A percentile compares a stretch with the other conserved stretches of the same genome.
These are phyloP conservation scores for Drosophila tsacasi DNA, from an alignment of 1,140 invertebrate species.

Conservation along the genomic window DNA sequence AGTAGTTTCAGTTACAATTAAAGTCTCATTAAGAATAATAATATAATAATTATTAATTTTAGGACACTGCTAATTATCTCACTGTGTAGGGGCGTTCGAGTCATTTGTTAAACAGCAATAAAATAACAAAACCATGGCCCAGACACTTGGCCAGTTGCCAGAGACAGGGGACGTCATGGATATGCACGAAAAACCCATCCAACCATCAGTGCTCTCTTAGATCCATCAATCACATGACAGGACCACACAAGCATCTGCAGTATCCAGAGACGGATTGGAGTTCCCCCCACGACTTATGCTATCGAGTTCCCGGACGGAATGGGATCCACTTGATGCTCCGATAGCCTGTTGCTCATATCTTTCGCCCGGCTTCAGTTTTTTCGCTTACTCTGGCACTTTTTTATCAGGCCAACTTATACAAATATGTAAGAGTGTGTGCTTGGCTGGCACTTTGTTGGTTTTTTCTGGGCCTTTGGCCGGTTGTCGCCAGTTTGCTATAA, in stretches of 20 bases:
- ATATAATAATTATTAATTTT: background rate
- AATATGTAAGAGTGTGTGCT: constrained; percentile 11
- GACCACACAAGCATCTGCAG: constrained; percentile 15
- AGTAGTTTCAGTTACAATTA: background rate
- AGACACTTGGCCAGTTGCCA: constrained; percentile 46
- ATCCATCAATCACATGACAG: constrained; percentile 30
- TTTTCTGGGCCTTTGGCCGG: constrained; percentile 30
- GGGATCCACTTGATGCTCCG: constrained; percentile 29
- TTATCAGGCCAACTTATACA: constrained; percentile 32
- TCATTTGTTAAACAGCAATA: constrained; percentile 40
- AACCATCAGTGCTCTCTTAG: background rate
- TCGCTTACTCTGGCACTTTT: constrained; percentile 28
- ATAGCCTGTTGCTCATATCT: constrained; percentile 47
- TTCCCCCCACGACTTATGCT: constrained; percentile 1
- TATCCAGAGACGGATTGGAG: background rate
- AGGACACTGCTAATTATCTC: background rate
- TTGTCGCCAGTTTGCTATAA: constrained; percentile 33
- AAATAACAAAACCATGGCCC: constrained; percentile 27
- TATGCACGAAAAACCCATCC: constrained; percentile 9
- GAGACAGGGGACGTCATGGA: constrained; percentile 20
- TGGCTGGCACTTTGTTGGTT: constrained; percentile 12
- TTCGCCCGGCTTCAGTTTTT: constrained; percentile 19
- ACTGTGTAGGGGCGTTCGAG: constrained; percentile 20
- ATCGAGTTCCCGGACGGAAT: constrained; percentile 21
- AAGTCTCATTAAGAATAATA: too few species aligned